Conservation (phyloP, 2,797 vertebrate species). For the Microcaecilia unicolor region DNA sequence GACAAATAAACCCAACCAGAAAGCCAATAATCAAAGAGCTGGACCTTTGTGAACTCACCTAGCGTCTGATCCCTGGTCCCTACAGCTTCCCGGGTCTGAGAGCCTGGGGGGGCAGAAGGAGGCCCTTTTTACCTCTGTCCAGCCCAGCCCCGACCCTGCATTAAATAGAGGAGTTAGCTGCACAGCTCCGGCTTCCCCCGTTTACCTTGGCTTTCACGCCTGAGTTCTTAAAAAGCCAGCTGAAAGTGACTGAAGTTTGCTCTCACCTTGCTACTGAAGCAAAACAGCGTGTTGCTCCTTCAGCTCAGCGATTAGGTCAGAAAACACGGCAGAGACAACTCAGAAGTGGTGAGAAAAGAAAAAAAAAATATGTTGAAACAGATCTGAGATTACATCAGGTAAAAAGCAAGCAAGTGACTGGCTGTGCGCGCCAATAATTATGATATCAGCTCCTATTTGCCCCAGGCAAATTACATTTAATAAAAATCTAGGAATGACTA, state of each 20-base stretch:
- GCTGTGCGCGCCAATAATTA: constrained; percentile 66
- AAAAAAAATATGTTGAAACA: constrained; percentile 56
- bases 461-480: constrained; percentile 55
- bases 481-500: constrained; percentile 59
- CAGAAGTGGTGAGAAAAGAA: constrained; percentile 48
- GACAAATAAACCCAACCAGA: no score
- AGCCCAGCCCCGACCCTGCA: constrained; percentile 27
- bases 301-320: constrained; percentile 42
- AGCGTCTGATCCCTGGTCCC: no score
- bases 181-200: constrained; percentile 32
- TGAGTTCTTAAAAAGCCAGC: constrained; percentile 37
- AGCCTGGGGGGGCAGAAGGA: no score
- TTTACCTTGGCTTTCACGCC: constrained; percentile 52
- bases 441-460: constrained; percentile 64
- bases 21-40: no score
- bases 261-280: constrained; percentile 76
- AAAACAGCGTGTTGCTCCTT: constrained; percentile 54
- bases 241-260: constrained; percentile 51
- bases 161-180: constrained; percentile 41
- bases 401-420: constrained; percentile 63
- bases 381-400: constrained; percentile 67
- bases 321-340: constrained; percentile 47
- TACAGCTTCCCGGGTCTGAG: no score
- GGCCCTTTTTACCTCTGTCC: no score
- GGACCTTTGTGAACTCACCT: no score